A percentile compares a stretch with the other conserved stretches of the same genome.
These are phyloP conservation scores for Archilochus colubris DNA, from an alignment of 2,113 vertebrate genomes.

Conservation along the genomic window DNA sequence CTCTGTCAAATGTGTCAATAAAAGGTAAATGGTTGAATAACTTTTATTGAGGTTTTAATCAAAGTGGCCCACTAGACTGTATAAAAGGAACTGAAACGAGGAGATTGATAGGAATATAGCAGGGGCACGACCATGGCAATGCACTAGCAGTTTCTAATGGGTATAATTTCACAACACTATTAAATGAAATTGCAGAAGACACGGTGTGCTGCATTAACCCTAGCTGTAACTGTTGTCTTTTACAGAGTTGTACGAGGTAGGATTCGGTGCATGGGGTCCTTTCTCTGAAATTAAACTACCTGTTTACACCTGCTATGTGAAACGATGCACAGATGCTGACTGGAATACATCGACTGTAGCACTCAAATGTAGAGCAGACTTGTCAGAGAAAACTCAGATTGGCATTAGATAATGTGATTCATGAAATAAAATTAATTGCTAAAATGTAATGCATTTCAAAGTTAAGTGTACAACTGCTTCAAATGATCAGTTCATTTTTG, in stretches of 20 bases:
- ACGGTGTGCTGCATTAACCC: background rate
- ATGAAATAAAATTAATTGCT: background rate
- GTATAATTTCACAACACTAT: slow-evolving; percentile 4
- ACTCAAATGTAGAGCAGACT: background rate
- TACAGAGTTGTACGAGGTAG: background rate
- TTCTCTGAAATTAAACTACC: background rate
- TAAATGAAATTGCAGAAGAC: slow-evolving; percentile 20
- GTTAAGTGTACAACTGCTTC: background rate
- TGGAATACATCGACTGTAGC: background rate
- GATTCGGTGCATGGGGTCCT: background rate
- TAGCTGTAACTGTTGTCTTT: background rate
- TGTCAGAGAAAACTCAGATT: background rate
- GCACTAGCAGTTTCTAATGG: background rate
- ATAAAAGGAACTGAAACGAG: background rate
- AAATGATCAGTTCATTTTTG: background rate
- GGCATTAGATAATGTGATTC: background rate
- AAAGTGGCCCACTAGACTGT: background rate
- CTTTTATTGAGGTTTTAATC: slow-evolving; percentile 31
- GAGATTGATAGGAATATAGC: background rate
- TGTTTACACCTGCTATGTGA: background rate
- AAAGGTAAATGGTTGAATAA: background rate
- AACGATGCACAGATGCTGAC: background rate
- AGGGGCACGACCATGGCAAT: background rate
- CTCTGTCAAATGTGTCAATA: slow-evolving; percentile 11
- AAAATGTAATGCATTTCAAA: background rate